phyloP scores from a whole-genome alignment of 2,113 vertebrate species.

The Rattus norvegicus region DNA sequence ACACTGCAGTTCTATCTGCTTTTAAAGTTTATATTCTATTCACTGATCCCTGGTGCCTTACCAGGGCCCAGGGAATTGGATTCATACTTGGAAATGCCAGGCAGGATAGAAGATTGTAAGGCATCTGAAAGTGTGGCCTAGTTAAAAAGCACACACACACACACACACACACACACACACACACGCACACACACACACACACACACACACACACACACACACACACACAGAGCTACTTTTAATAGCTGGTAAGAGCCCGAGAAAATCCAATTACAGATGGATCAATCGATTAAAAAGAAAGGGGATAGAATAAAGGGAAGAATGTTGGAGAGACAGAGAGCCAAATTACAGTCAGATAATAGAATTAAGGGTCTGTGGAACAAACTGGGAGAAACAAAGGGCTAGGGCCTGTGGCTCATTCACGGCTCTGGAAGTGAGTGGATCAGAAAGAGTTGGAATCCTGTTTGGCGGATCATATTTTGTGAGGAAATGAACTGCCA shows the following conservation, averaged over 20 bases:
- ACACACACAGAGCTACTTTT: constrained; percentile 52
- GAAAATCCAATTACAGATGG: constrained; percentile 82
- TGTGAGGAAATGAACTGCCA: constrained; percentile 76
- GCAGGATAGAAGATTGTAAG: not conserved
- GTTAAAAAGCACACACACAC: constrained; percentile 49
- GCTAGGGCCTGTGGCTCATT: not conserved
- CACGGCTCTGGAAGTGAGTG: not conserved
- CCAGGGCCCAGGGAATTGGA: constrained; percentile 16
- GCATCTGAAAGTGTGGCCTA: not conserved
- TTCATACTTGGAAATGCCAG: constrained; percentile 5
- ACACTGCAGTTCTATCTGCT: not conserved
- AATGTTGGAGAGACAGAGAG: constrained; percentile 71
- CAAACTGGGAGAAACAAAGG: constrained; percentile 48
- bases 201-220: too few species aligned
- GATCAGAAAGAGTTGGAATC: constrained; percentile 61
- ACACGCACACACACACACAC: too few species aligned
- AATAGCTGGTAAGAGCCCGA: constrained; percentile 78
- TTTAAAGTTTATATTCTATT: not conserved
- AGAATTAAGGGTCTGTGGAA: constrained; percentile 73
- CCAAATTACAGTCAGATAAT: constrained; percentile 74
- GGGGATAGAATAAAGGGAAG: constrained; percentile 67
- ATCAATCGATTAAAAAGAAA: constrained; percentile 76
- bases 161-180: not conserved
- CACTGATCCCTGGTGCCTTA: not conserved
- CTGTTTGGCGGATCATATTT: constrained; percentile 75